Evolutionary conservation across 2,113 vertebrate species (phyloP), one percentile per base, ranked within the genome.

Genomic region (Rhipidura dahli): DNA sequence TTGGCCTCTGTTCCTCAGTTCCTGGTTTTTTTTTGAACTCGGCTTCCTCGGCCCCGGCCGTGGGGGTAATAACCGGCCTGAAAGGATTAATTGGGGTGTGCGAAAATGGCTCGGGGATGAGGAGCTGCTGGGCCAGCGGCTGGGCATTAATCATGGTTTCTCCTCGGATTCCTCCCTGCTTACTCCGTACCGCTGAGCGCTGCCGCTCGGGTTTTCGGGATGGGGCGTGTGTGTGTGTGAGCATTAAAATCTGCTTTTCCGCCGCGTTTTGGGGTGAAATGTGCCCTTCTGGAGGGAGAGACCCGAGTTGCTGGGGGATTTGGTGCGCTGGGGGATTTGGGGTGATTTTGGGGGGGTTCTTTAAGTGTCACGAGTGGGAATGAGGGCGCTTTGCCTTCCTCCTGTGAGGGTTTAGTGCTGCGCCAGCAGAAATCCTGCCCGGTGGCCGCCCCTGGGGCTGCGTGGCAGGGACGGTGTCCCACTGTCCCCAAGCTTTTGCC

Each of bases 21-120:
- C 88, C 88, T 96, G 90, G 47, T 65, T 87, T 44, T 65, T 87
- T 44, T 94, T 92, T 71, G 56, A 95, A 42, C 77, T 92, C 15
- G 21, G 73, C 89, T 90, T 91, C 63, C 61, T 54, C 31, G 6
- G 72, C 70, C 51, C 54, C 7, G 51, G 85, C 71, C 7, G 2
- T n/a, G 92, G 82, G 69, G 89, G 86, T 94, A 78, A 82, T 75
- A 11, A 89, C 35, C 71, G 6, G 37, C 77, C 95, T 82, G 40
- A 21, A 37, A 89, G 83, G 80, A 73, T 91, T 91, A 87, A 93
- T 93, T 95, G 95, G 94, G 80, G 63, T 68, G 92, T 83, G 89
- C 11, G 81, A 77, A 86, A 86, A 86, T 37, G 95, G 70, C 42
- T 91, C 79, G 60, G 90, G 71, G 61, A 91, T 56, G 87, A 76